phyloP scores from a whole-genome alignment of 2,888 invertebrate species.

The Cerastoderma edule region DNA sequence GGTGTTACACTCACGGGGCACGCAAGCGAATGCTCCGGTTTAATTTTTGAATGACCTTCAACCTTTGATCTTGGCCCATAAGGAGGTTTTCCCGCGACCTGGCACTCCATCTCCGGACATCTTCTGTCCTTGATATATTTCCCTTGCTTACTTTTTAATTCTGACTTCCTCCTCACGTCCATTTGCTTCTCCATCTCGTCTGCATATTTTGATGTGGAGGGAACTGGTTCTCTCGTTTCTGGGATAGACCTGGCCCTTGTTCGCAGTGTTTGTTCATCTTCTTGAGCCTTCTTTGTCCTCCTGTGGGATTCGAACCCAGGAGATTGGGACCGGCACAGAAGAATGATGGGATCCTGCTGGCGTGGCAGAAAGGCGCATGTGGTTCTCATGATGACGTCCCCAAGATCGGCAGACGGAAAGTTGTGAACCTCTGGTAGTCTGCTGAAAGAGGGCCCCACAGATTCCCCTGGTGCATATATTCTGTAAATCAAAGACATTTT shows the following conservation, averaged over 20 bases:
- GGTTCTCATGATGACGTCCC: conserved; percentile 85
- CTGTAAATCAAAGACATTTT: conserved; percentile 66
- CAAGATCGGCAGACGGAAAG: conserved; percentile 76
- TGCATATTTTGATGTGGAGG: conserved; percentile 50
- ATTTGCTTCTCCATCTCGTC: conserved; percentile 12
- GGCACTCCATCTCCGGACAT: neutral
- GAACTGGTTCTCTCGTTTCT: conserved; percentile 28
- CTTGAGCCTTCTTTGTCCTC: conserved; percentile 12
- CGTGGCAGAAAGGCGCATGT: conserved; percentile 83
- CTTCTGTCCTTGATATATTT: neutral
- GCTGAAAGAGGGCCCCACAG: conserved; percentile 86
- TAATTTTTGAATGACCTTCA: conserved; percentile 24
- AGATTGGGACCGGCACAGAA: conserved; percentile 56
- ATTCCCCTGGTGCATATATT: conserved; percentile 88
- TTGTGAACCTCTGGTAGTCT: conserved; percentile 76
- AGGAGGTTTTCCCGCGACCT: conserved; percentile 28
- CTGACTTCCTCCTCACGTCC: neutral
- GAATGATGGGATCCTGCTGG: conserved; percentile 51
- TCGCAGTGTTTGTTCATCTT: conserved; percentile 20
- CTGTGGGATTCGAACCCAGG: conserved; percentile 30
- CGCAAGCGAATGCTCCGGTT: conserved; percentile 20
- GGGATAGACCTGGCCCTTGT: conserved; percentile 5
- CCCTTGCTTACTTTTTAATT: conserved; percentile 13
- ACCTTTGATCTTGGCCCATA: conserved; percentile 42
- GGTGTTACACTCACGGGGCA: conserved; percentile 47